Evolutionary conservation across 2,113 vertebrate species (phyloP), one percentile per base, ranked within the genome.

Genomic region (Hymenochirus boettgeri): DNA sequence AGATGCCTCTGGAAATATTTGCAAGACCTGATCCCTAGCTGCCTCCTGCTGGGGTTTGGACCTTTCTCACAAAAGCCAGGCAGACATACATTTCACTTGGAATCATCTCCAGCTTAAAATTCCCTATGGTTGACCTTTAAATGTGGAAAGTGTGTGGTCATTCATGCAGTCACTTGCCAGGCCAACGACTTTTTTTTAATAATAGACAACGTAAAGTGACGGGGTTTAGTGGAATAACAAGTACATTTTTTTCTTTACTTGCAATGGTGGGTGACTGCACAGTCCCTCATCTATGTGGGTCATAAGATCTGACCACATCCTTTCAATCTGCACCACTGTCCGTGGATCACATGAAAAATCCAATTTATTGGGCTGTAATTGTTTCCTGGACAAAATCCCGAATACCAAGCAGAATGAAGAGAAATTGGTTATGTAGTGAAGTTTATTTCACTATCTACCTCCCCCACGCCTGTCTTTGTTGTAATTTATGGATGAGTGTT

Each of bases 101-200:
- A 64, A 64, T 64, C 62, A 56, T 64, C 56, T 64, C 62, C 62
- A 64, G 42, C 52, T 53, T 47, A 13, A 33, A 56, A 64, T 64
- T 64, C 52, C 46, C 46, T 37, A 17, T 27, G 21, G 35, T 21
- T 31, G 37, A 64, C 46, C 18, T 21, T 48, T 42, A 42, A n/a
- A 15, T 42, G 18, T 48, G 62, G 52, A 56, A 45, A 56, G 52
- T 31, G 42, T 64, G 62, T 45, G 62, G 62, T 56, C 42, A 64
- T 15, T 46, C 26, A 10, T 12, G 15, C n/a, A 23, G 39, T 46
- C 19, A 3, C 52, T 33, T 64, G 62, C 52, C 62, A 64, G 39
- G 52, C 37, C 22, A 55, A 52, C 33, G 26, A 56, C 37, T 55
- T 55, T 46, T 25, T 39, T 46, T 37, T 18, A 55, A 55, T 17